Base-by-base conservation (phyloP, 2,113 vertebrate genomes). In the Pipa parva region DNA sequence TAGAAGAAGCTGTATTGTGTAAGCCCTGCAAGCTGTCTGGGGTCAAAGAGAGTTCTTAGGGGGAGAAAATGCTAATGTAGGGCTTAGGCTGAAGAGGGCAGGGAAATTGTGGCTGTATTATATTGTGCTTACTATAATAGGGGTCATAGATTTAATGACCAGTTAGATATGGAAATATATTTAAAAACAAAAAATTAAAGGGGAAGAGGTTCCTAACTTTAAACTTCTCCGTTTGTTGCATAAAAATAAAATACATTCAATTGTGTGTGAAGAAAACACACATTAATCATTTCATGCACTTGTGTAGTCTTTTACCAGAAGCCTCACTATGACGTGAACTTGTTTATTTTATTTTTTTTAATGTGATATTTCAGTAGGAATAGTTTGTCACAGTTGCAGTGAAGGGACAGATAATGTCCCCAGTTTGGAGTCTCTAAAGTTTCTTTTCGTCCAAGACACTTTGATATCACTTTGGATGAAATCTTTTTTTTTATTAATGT, bases 231-330 rank as follows among this genome's bases (percentile, higher is more conserved):
- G 2, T 45, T 46, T 21, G 20, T 37, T 60, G 22, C 25, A 59
- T 68, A 46, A n/a, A 51, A 24, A 60, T 60, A 36, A 17, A 51
- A 46, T 9, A 15, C 36, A 18, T 7, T 25, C 71, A 33, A 9
- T 46, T 22, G 1, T 68, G n/a, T 15, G 60, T n/a, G 55, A 20
- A 36, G 4, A 29, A 21, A 54, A 50, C 63, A 33, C 39, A 22
- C 18, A 21, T 64, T 21, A 15, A 42, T 59, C 10, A 33, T 56
- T 59, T 42, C 29, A 71, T 71, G 69, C 76, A 74, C 76, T 77
- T 74, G 60, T 72, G 54, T 70, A 70, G 66, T 70, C 57, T 61
- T 59, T 28, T 45, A 29, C 31, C 20, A 51, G 28, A 26, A 28
- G 9, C 42, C 28, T 17, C 48, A 51, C 36, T 49, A 37, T 49